A percentile compares a stretch with the other conserved stretches of the same genome.
These are phyloP conservation scores for Centropus unirufus DNA, from an alignment of 2,113 vertebrate species.

Conservation along the genomic window DNA sequence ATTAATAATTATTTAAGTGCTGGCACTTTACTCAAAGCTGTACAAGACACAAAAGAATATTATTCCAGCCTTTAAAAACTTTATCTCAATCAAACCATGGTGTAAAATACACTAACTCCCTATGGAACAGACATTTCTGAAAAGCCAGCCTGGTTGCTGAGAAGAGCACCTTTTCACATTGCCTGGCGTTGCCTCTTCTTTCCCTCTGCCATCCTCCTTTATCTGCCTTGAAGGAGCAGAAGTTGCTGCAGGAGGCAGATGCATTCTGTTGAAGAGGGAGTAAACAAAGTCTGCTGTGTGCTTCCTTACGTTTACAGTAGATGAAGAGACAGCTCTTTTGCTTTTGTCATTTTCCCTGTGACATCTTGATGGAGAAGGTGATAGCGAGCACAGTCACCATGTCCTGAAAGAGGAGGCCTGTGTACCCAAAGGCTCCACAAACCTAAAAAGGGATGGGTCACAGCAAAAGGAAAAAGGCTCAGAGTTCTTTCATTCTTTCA, in stretches of 20 bases:
- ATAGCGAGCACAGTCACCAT: accelerated
- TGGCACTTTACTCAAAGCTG: constrained; percentile 1
- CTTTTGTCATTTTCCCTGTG: background rate
- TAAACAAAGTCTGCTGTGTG: background rate
- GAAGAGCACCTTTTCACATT: background rate
- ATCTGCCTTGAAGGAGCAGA: background rate
- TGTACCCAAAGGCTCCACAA: background rate
- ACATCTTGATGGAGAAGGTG: background rate
- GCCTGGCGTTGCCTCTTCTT: background rate
- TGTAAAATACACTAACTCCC: background rate
- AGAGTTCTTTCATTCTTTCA: too few species aligned
- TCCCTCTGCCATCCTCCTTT: background rate
- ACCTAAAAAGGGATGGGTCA: accelerated
- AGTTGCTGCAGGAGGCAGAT: background rate
- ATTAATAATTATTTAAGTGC: constrained; percentile 53
- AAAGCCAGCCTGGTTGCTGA: background rate
- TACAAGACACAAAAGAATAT: constrained; percentile 18
- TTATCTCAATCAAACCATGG: background rate
- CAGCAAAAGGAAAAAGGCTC: background rate
- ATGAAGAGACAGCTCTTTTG: background rate
- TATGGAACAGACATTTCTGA: background rate
- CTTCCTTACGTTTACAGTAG: background rate
- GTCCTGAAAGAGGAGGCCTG: background rate
- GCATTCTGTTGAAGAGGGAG: background rate
- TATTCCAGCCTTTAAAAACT: background rate